phyloP scores from a whole-genome alignment of 2,888 invertebrate species.

The Leucophenga maculata region DNA sequence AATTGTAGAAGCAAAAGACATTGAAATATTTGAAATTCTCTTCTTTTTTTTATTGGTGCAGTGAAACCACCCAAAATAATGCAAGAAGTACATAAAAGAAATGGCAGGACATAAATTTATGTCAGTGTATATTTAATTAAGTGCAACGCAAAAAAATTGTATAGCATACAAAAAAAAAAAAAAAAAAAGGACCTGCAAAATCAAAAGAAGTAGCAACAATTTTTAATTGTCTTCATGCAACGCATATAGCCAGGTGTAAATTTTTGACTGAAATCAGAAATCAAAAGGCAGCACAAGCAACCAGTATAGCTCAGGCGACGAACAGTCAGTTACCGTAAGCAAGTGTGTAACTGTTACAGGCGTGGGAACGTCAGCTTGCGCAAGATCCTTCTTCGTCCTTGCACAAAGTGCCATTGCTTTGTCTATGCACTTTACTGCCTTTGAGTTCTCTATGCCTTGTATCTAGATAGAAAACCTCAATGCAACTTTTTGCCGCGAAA shows the following conservation, averaged over 20 bases:
- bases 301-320: conserved; percentile 22
- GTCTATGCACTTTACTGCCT: conserved; percentile 26
- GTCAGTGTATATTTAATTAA: conserved; percentile 62
- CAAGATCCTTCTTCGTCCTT: conserved; percentile 40
- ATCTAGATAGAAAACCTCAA: neutral
- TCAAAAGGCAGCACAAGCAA: conserved; percentile 40
- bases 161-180: conserved; percentile 5
- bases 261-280: conserved; percentile 37
- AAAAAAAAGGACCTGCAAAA: conserved; percentile 43
- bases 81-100: neutral
- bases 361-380: conserved; percentile 66
- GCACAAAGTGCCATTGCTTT: conserved; percentile 18
- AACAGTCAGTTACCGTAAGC: conserved; percentile 26
- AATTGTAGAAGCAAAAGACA: neutral
- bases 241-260: conserved; percentile 52
- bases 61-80: conserved; percentile 1
- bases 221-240: conserved; percentile 19
- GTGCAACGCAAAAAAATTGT: conserved; percentile 36
- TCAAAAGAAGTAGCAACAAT: conserved; percentile 33
- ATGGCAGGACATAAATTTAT: conserved; percentile 33
- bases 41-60: neutral
- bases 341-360: conserved; percentile 29
- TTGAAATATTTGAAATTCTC: too few relatives aligned
- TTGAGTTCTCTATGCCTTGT: conserved; percentile 31
- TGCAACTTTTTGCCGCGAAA: conserved; percentile 18